Percentiles rank a stretch among this genome's conserved stretches.
phyloP scores from a whole-genome alignment of 2,113 vertebrate species.

The Perognathus longimembris region DNA sequence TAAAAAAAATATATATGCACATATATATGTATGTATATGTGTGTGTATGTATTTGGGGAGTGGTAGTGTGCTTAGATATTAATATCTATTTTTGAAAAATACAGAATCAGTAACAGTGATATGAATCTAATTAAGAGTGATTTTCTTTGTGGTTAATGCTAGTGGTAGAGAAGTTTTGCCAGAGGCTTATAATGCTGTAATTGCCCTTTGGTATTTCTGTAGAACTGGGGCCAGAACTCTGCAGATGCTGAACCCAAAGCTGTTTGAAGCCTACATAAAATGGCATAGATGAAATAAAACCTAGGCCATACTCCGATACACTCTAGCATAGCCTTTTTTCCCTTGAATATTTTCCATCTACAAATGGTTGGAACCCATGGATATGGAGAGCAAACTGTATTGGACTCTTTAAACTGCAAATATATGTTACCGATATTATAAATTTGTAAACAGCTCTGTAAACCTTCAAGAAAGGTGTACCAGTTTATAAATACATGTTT shows the following conservation, averaged over 20 bases:
- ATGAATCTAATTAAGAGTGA: background rate
- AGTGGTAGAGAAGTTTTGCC: background rate
- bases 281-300: background rate
- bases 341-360: background rate
- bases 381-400: background rate
- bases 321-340: background rate
- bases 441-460: background rate
- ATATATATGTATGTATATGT: no score
- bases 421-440: background rate
- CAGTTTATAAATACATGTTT: background rate
- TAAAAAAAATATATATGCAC: no score
- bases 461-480: background rate
- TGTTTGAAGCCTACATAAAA: no score
- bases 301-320: background rate
- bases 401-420: background rate
- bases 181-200: background rate
- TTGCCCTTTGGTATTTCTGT: background rate
- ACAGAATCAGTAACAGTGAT: background rate
- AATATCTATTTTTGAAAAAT: slow-evolving; percentile 1
- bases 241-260: background rate
- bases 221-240: background rate
- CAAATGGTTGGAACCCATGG: background rate
- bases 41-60: no score
- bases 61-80: background rate
- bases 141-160: background rate